A percentile compares a stretch with the other conserved stretches of the same genome.
Conservation (phyloP, 1,140 invertebrate species). For the Bathynomus jamesi region DNA sequence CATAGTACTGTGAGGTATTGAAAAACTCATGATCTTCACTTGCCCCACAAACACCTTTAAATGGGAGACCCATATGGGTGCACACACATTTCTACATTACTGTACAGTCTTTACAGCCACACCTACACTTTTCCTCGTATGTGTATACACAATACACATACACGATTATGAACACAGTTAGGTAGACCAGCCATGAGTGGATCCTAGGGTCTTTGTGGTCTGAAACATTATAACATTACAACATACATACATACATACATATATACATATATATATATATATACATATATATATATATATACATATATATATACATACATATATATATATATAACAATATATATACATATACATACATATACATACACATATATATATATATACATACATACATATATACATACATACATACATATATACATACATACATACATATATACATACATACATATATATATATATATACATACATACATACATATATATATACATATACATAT, state of each 20-base stretch:
- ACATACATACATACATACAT: neutral
- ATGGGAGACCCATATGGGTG: too few relatives aligned
- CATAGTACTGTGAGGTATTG: too few relatives aligned
- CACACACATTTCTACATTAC: too few relatives aligned
- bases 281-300: conserved; percentile 7
- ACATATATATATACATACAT: neutral
- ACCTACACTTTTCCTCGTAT: too few relatives aligned
- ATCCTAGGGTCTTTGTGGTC: too few relatives aligned
- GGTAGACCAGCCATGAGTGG: too few relatives aligned
- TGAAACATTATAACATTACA: too few relatives aligned
- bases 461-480: neutral
- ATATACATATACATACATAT: neutral
- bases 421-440: neutral
- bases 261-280: neutral
- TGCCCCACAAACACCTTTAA: too few relatives aligned
- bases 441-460: neutral
- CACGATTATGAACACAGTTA: too few relatives aligned
- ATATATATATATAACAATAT: neutral
- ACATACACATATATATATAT: neutral
- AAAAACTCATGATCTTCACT: too few relatives aligned
- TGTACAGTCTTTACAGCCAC: too few relatives aligned
- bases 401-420: neutral
- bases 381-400: neutral
- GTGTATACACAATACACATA: too few relatives aligned
- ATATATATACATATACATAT: neutral